These are phyloP conservation scores for Brachypodius melanocephalos DNA, from an alignment of 2,113 vertebrate genomes.

Conservation along the genomic window DNA sequence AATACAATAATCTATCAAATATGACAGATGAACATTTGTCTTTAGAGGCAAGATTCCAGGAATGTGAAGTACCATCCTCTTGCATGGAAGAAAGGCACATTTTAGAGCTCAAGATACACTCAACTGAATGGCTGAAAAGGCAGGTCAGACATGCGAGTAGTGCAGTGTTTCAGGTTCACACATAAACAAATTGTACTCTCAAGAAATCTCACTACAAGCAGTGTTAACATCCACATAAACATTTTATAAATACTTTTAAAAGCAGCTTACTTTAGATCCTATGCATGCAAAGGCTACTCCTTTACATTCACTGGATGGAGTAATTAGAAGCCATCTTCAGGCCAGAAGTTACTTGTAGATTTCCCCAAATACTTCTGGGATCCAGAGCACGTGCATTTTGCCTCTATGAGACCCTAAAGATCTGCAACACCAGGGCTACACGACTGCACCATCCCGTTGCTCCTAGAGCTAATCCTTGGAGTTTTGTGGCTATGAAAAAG, in stretches of 20 bases:
- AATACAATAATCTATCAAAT: slow-evolving; percentile 52
- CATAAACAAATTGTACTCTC: background rate
- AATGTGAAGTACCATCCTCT: slow-evolving; percentile 39
- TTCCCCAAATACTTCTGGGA: background rate
- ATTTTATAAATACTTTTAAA: slow-evolving; percentile 6
- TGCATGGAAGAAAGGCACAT: slow-evolving; percentile 59
- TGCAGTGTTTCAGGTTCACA: slow-evolving; percentile 36
- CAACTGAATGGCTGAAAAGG: slow-evolving; percentile 5
- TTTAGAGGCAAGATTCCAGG: slow-evolving; percentile 32
- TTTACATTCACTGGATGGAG: slow-evolving; percentile 14
- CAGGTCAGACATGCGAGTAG: slow-evolving; percentile 55
- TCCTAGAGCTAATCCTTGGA: background rate
- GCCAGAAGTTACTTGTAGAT: background rate
- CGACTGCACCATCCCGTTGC: background rate
- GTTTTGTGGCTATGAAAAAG: background rate
- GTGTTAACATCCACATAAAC: slow-evolving; percentile 26
- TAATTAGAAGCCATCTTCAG: background rate
- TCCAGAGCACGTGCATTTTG: background rate
- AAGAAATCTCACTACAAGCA: slow-evolving; percentile 51
- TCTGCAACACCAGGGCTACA: background rate
- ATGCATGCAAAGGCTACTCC: background rate
- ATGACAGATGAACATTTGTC: slow-evolving; percentile 27
- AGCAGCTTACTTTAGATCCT: background rate
- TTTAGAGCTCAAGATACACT: slow-evolving; percentile 27
- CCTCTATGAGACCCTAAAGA: background rate